Evolutionary conservation across 1,140 invertebrate genomes (phyloP).

Genomic region (Centruroides sculpturatus): DNA sequence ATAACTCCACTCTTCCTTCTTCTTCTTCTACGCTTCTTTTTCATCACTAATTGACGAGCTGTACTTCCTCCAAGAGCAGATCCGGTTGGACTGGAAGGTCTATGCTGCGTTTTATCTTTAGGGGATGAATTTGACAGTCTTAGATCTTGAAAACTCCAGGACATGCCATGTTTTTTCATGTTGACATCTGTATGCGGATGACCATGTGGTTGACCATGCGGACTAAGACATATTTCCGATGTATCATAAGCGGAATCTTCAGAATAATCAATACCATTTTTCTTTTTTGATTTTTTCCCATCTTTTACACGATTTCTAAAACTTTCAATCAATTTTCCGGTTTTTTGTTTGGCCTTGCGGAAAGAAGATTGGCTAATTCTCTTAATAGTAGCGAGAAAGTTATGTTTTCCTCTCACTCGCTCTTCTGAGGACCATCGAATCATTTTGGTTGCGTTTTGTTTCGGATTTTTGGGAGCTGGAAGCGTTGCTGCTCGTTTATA

Average conservation of each 20-base stretch:
- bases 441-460: not conserved
- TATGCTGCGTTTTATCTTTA: not conserved
- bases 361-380: slow-evolving; percentile 11
- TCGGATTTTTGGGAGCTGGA: not conserved
- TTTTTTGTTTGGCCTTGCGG: slow-evolving; percentile 11
- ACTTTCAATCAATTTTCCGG: slow-evolving; percentile 10
- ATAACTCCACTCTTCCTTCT: not conserved
- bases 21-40: slow-evolving; percentile 2
- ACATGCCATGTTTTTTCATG: not conserved
- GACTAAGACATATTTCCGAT: slow-evolving; percentile 14
- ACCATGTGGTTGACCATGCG: slow-evolving; percentile 2
- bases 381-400: slow-evolving; percentile 11
- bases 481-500: not conserved
- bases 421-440: slow-evolving; percentile 14
- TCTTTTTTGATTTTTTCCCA: slow-evolving; percentile 3
- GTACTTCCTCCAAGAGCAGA: not conserved
- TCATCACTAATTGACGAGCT: not conserved
- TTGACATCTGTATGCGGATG: not conserved
- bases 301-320: slow-evolving; percentile 8
- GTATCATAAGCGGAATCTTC: slow-evolving; percentile 15
- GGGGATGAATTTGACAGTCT: not conserved
- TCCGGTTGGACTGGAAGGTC: not conserved
- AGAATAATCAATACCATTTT: slow-evolving; percentile 1
- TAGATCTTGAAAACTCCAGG: slow-evolving; percentile 13
- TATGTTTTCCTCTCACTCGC: not conserved